Percentiles rank a stretch among this genome's conserved stretches.
Evolutionary conservation across 2,888 invertebrate species (phyloP).

Genomic region (Clitarchus hookeri): DNA sequence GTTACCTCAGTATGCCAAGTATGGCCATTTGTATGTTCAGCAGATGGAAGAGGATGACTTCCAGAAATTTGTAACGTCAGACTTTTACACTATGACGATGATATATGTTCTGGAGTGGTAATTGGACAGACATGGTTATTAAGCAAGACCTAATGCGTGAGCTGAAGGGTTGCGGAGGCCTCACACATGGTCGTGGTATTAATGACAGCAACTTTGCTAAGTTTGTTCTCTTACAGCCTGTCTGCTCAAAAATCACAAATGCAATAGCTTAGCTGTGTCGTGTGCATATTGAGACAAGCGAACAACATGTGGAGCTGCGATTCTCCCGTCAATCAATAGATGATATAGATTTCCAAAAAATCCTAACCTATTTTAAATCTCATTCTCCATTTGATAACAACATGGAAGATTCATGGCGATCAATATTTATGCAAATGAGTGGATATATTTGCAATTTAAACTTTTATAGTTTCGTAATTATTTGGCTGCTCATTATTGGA

Average conservation of each 20-base stretch:
- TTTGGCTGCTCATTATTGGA: too few relatives aligned
- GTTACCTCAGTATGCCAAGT: not conserved
- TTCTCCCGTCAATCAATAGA: not conserved
- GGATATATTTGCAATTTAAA: too few relatives aligned
- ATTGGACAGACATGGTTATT: conserved; percentile 17
- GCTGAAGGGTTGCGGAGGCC: conserved; percentile 11
- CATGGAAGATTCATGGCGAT: too few relatives aligned
- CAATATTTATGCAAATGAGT: too few relatives aligned
- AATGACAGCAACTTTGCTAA: not conserved
- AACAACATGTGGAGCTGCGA: conserved; percentile 48
- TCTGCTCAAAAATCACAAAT: not conserved
- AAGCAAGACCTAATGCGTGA: conserved; percentile 10
- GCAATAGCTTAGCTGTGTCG: conserved; percentile 40
- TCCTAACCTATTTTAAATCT: not conserved
- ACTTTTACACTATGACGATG: not conserved
- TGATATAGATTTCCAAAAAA: not conserved
- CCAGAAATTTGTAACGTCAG: not conserved
- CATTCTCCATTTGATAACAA: not conserved
- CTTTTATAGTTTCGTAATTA: too few relatives aligned
- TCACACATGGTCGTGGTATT: conserved; percentile 19
- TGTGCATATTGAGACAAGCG: conserved; percentile 43
- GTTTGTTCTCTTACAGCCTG: not conserved
- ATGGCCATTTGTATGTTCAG: not conserved
- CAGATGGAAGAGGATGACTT: not conserved
- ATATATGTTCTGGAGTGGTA: conserved; percentile 17